phyloP scores from a whole-genome alignment of 2,113 vertebrate species.

The Fukomys damarensis region DNA sequence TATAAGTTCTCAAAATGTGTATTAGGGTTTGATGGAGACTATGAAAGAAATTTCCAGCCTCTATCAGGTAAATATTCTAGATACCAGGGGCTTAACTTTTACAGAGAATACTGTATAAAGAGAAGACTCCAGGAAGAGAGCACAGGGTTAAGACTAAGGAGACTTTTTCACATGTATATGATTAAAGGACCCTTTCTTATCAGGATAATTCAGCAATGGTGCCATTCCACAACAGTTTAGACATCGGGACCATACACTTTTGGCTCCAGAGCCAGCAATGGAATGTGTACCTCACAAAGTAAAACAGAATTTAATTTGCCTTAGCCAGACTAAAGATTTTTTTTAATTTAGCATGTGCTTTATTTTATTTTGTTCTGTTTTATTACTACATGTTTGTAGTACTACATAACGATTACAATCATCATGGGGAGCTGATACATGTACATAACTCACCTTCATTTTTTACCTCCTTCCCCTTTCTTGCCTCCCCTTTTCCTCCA shows the following conservation, averaged over 20 bases:
- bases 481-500: neutral
- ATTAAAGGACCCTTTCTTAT: neutral
- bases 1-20: neutral
- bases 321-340: neutral
- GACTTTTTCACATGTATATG: neutral
- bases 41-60: neutral
- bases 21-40: neutral
- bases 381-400: neutral
- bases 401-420: neutral
- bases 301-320: neutral
- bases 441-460: neutral
- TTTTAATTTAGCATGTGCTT: neutral
- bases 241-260: neutral
- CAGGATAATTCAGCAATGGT: neutral
- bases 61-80: slow-evolving; percentile 31
- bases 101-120: neutral
- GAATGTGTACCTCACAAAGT: neutral
- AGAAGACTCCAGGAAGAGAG: neutral
- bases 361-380: neutral
- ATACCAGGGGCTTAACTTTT: neutral
- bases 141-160: neutral
- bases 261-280: neutral
- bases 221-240: neutral
- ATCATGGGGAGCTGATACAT: neutral
- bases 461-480: neutral